phyloP scores from a whole-genome alignment of 2,888 invertebrate species.

The Trilocha varians region DNA sequence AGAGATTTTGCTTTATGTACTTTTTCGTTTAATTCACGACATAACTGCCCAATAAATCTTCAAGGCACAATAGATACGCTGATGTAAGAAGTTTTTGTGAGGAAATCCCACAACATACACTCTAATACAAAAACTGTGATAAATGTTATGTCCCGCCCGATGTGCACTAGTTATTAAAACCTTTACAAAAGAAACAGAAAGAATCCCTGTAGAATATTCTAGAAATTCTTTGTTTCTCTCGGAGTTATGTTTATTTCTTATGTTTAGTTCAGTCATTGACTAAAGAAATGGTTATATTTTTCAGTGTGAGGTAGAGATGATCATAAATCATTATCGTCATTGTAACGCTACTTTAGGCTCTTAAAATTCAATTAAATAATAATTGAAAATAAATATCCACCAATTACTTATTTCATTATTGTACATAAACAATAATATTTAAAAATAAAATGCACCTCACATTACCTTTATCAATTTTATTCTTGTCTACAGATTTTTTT shows the following conservation, averaged over 20 bases:
- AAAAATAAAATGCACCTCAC: too few relatives aligned
- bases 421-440: too few relatives aligned
- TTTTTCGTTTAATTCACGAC: constrained; percentile 38
- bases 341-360: too few relatives aligned
- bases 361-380: too few relatives aligned
- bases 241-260: background rate
- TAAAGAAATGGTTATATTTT: too few relatives aligned
- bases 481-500: too few relatives aligned
- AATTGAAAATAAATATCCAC: too few relatives aligned
- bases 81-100: constrained; percentile 28
- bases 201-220: constrained; percentile 10
- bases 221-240: constrained; percentile 11
- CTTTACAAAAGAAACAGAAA: constrained; percentile 7
- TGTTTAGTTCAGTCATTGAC: too few relatives aligned
- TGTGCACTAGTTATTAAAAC: constrained; percentile 16
- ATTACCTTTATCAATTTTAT: too few relatives aligned
- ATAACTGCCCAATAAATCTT: constrained; percentile 43
- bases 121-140: constrained; percentile 19
- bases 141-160: constrained; percentile 19
- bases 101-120: constrained; percentile 16
- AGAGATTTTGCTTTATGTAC: constrained; percentile 31
- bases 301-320: too few relatives aligned
- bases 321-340: too few relatives aligned
- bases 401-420: too few relatives aligned
- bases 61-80: constrained; percentile 29